These are phyloP conservation scores for Struthio camelus DNA, from an alignment of 2,113 vertebrate species.

Conservation along the genomic window DNA sequence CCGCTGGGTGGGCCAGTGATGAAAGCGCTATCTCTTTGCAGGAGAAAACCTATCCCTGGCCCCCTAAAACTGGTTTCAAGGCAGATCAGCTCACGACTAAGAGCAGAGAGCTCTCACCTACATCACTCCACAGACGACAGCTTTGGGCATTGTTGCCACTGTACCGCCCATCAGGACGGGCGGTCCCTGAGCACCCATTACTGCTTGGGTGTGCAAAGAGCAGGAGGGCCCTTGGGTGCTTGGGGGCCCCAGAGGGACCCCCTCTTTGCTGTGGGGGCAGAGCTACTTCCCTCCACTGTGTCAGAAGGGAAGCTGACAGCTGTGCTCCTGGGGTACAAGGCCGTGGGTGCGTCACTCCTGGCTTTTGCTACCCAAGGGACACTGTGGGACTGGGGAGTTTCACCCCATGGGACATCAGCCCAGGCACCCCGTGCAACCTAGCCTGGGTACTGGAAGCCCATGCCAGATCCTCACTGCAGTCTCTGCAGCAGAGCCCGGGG, in stretches of 20 bases:
- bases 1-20: rapidly evolving
- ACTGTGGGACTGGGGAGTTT: background rate
- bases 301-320: background rate
- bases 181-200: no score
- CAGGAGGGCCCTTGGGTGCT: no score
- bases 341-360: background rate
- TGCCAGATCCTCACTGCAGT: background rate
- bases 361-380: background rate
- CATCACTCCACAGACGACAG: background rate
- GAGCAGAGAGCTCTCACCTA: background rate
- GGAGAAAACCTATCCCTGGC: background rate
- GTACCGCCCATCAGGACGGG: background rate
- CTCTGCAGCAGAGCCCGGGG: background rate
- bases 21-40: background rate
- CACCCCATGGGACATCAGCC: no score
- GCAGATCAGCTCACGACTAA: background rate
- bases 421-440: background rate
- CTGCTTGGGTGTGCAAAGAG: no score
- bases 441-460: background rate
- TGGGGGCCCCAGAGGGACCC: no score
- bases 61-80: background rate
- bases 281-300: background rate
- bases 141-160: background rate
- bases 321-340: background rate
- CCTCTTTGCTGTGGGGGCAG: background rate